These are phyloP conservation scores for Drosophila parabipectinata DNA, from an alignment of 1,140 invertebrate genomes.

Conservation along the genomic window DNA sequence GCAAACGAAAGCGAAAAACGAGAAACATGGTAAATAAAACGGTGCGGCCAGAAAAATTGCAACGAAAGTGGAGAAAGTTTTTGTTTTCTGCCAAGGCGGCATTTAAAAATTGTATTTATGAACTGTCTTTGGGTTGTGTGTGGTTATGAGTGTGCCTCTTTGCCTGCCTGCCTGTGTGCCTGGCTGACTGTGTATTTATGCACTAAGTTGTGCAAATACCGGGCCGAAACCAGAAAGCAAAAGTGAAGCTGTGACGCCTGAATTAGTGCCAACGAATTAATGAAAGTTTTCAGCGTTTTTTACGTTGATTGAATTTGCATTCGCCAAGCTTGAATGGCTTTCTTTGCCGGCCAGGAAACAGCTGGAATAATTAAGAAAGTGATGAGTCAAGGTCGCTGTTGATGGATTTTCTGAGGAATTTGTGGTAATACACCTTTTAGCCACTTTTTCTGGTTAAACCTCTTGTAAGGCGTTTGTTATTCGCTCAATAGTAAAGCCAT, in stretches of 20 bases:
- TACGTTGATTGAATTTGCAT: constrained; percentile 20
- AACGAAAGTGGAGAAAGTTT: constrained; percentile 80
- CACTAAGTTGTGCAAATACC: constrained; percentile 17
- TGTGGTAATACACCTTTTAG: not conserved
- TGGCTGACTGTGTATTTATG: not conserved
- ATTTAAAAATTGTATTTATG: constrained; percentile 78
- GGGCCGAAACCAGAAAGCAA: constrained; percentile 57
- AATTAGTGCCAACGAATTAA: constrained; percentile 72
- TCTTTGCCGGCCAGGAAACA: constrained; percentile 46
- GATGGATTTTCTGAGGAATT: constrained; percentile 22
- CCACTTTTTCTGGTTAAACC: not conserved
- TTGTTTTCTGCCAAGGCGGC: constrained; percentile 62
- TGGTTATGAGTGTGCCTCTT: constrained; percentile 27
- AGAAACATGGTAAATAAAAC: constrained; percentile 22
- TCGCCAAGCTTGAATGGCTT: constrained; percentile 24
- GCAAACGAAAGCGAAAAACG: constrained; percentile 44
- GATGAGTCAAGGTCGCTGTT: constrained; percentile 39
- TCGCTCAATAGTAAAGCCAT: not conserved
- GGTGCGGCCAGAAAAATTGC: constrained; percentile 51
- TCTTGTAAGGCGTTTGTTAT: not conserved
- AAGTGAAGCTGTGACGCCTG: constrained; percentile 46
- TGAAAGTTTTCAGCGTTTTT: constrained; percentile 55
- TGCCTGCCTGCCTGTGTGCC: not conserved
- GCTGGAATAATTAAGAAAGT: constrained; percentile 55
- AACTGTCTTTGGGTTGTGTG: constrained; percentile 24